Conservation (phyloP, 2,113 vertebrate genomes). For the Nerophis ophidion region DNA sequence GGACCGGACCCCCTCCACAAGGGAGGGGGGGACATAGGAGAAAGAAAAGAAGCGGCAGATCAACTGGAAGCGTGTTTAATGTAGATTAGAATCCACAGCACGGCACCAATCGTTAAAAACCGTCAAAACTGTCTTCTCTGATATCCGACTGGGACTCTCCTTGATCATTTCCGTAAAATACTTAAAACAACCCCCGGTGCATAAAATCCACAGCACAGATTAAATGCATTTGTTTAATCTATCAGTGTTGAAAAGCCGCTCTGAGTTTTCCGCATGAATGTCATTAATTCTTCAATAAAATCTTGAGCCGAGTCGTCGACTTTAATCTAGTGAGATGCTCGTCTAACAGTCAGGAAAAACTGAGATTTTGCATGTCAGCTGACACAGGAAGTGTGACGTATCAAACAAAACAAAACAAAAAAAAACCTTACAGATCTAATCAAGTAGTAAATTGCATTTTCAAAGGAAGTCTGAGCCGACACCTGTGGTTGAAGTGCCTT, state of each 20-base stretch:
- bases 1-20: too few species aligned
- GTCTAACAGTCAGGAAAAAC: slow-evolving; percentile 31
- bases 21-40: too few species aligned
- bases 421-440: slow-evolving; percentile 42
- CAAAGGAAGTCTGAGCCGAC: slow-evolving; percentile 33
- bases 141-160: too few species aligned
- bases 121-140: too few species aligned
- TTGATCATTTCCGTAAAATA: too few species aligned
- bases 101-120: too few species aligned
- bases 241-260: background rate
- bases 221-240: background rate
- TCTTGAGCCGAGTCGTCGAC: slow-evolving; percentile 29
- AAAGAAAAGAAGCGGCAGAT: too few species aligned
- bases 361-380: slow-evolving; percentile 17
- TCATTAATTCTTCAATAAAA: slow-evolving; percentile 31
- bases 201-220: background rate
- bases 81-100: too few species aligned
- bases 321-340: slow-evolving; percentile 21
- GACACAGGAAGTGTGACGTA: slow-evolving; percentile 27
- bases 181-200: too few species aligned
- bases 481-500: slow-evolving; percentile 23
- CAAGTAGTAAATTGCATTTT: slow-evolving; percentile 41
- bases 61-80: too few species aligned
- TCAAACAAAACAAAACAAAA: too few species aligned
- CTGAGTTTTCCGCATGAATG: slow-evolving; percentile 15